A percentile compares a stretch with the other conserved stretches of the same genome.
Evolutionary conservation across 35 echinoderm and acorn worm genomes (phyloP).

Genomic region (Diadema setosum): DNA sequence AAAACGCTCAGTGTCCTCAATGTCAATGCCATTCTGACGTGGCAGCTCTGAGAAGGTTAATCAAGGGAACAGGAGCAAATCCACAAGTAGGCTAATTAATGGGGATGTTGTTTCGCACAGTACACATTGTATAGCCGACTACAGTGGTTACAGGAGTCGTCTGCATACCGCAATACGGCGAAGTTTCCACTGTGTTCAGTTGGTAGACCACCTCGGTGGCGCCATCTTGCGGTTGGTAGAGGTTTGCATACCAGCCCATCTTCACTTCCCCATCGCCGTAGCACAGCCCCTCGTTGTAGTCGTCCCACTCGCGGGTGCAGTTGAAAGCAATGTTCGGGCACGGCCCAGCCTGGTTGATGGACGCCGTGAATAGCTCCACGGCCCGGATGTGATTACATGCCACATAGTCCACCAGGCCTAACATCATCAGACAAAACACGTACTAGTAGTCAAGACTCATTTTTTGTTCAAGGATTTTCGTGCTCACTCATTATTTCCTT

Average conservation of each 20-base stretch:
- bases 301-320: not conserved
- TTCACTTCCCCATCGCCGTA: not conserved
- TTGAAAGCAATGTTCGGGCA: not conserved
- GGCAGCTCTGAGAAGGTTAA: no score
- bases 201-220: not conserved
- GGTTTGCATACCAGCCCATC: not conserved
- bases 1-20: no score
- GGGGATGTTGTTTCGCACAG: no score
- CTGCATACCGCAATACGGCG: not conserved
- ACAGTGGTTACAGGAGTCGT: no score
- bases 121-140: no score
- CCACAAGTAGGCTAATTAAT: no score
- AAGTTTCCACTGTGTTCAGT: not conserved
- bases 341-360: not conserved
- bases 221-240: not conserved
- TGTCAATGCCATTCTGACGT: no score
- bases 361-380: not conserved
- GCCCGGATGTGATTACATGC: conserved; percentile 1
- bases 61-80: no score
- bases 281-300: not conserved
- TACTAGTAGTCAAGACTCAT: no score
- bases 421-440: not conserved
- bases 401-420: not conserved
- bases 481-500: no score
- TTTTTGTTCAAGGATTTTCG: no score